phyloP scores from a whole-genome alignment of 1,140 invertebrate genomes.

The Acromyrmex echinatior region DNA sequence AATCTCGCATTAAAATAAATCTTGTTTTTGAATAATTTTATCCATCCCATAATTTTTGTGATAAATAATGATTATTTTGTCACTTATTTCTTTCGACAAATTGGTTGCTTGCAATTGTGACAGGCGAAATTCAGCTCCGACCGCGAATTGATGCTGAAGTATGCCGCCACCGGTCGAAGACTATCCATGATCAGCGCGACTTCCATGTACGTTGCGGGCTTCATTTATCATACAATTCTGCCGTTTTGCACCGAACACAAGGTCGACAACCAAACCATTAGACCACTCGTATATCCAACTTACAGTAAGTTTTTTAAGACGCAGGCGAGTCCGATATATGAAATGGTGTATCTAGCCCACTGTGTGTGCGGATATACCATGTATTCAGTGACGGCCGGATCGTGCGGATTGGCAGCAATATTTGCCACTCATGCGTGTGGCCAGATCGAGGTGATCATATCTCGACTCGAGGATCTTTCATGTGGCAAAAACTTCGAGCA shows the following conservation, averaged over 20 bases:
- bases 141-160: conserved; percentile 50
- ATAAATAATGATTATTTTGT: background rate
- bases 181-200: conserved; percentile 58
- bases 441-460: conserved; percentile 66
- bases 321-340: conserved; percentile 60
- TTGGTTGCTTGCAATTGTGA: background rate
- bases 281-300: conserved; percentile 66
- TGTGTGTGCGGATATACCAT: conserved; percentile 59
- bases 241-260: conserved; percentile 47
- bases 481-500: conserved; percentile 41
- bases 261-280: conserved; percentile 39
- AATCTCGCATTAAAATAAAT: conserved; percentile 3
- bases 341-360: conserved; percentile 62
- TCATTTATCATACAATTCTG: conserved; percentile 48
- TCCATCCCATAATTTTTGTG: background rate
- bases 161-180: conserved; percentile 49
- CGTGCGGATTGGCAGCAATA: conserved; percentile 66
- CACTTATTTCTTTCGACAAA: background rate
- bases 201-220: conserved; percentile 66
- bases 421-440: conserved; percentile 71
- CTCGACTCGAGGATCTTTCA: conserved; percentile 59
- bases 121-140: conserved; percentile 43
- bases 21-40: background rate
- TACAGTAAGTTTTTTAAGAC: conserved; percentile 54
- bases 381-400: conserved; percentile 61